Conservation (phyloP, 2,888 invertebrate species). For the Conistra vaccinii region DNA sequence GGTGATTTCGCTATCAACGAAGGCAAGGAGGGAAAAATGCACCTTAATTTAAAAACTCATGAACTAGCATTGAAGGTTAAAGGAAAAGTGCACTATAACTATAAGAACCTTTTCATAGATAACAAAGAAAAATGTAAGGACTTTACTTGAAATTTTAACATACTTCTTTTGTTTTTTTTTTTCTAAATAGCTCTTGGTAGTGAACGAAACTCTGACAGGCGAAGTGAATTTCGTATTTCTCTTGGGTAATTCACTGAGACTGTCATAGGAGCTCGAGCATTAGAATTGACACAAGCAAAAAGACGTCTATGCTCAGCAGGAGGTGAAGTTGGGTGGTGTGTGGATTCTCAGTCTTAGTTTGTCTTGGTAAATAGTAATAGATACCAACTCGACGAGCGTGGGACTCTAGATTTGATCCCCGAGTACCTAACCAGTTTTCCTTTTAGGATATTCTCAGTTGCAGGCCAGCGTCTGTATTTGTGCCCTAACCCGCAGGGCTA, state of each 20-base stretch:
- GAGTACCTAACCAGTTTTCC: background rate
- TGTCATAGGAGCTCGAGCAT: too few relatives aligned
- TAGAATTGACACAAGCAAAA: too few relatives aligned
- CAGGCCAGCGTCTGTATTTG: background rate
- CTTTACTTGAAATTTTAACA: background rate
- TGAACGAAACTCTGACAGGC: background rate
- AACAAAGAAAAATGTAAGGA: slow-evolving; percentile 47
- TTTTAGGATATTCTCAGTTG: background rate
- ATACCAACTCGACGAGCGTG: too few relatives aligned
- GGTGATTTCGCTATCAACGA: slow-evolving; percentile 1
- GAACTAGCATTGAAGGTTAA: background rate
- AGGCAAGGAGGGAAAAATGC: background rate
- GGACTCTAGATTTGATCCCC: background rate
- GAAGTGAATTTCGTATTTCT: background rate
- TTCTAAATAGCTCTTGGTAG: background rate
- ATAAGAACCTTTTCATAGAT: slow-evolving; percentile 30
- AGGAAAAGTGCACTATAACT: slow-evolving; percentile 40
- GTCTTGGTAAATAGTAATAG: background rate
- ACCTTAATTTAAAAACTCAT: slow-evolving; percentile 20
- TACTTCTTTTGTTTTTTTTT: background rate
- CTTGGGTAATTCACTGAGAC: background rate
- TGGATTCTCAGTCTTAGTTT: background rate
- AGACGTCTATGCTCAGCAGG: too few relatives aligned
- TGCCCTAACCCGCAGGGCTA: background rate
- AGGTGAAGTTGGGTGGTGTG: background rate